Base-by-base conservation (phyloP, 2,888 invertebrate species). In the Trissonchulus latispiculum region DNA sequence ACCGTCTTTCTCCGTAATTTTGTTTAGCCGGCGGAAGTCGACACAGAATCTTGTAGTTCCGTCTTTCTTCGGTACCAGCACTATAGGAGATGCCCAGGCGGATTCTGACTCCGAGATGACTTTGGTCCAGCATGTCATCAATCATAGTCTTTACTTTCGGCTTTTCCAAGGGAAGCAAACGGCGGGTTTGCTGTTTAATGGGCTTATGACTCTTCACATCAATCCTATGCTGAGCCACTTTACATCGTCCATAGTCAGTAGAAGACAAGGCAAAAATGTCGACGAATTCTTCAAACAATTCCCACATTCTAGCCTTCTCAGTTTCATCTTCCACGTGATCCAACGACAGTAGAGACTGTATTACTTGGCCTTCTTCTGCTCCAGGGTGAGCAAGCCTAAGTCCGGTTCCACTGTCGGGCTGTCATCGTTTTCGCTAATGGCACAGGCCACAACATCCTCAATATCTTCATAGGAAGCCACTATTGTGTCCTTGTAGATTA, bases 31-130 rank as follows among this genome's bases (percentile, higher is more conserved):
- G 29, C 78, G 31, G 70, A 76, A 79, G 71, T 78, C 77, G 8
- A 78, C 73, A 66, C 78, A 78, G 18, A 76, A 77, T 71, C 74
- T 75, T 67, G 31, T 75, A 28, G 70, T 69, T 33, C 75, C 77
- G 72, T 78, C 76, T 73, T 80, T 81, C 76, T 82, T 83, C 31
- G 76, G 77, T 0, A 81, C 81, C 1, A 83, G 69, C 8, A 82
- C 80, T 2, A 82, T 76, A 0, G 82, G 82, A 0, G 80, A 76
- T 8, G 79, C 77, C 80, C 80, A 84, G 0, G 82, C 81, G 8
- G 48, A 48, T 23, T 48, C 48, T 8, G 48, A 48, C 23, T 48
- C 48, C 48, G 48, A 15, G 23, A 48, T 48, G 8, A 48, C 48
- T 48, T 48, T 48, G 48, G 23, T 8, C 48, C 48, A 48, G 23